Conservation (phyloP, 64 coral and sea anemone species). For the Montipora cactus region DNA sequence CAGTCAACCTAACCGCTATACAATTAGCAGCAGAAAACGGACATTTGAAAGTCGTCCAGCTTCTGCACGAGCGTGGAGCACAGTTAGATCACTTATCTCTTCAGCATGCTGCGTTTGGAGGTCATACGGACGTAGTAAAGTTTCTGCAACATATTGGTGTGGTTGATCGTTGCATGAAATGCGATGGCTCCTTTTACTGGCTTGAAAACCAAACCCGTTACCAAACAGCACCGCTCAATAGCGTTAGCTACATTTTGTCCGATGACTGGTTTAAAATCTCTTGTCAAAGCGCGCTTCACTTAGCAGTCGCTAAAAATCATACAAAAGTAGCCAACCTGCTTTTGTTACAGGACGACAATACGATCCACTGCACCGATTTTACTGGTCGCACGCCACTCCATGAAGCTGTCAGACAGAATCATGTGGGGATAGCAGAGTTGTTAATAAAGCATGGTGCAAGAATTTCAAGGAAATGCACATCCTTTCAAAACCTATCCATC, state of each 20-base stretch:
- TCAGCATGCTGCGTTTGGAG: constrained; percentile 33
- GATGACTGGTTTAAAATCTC: constrained; percentile 26
- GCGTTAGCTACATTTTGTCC: background rate
- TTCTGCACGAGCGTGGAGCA: constrained; percentile 14
- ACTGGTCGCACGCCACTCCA: constrained; percentile 50
- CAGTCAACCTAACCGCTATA: constrained; percentile 23
- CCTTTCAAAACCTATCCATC: constrained; percentile 26
- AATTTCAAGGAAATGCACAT: constrained; percentile 5
- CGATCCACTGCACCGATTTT: constrained; percentile 21
- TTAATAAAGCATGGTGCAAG: background rate
- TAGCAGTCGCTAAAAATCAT: constrained; percentile 27
- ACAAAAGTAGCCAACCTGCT: constrained; percentile 12
- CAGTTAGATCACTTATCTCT: constrained; percentile 5
- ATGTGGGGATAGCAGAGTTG: background rate
- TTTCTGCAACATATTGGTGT: constrained; percentile 7
- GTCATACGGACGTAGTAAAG: background rate
- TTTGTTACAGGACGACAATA: background rate
- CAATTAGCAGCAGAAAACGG: constrained; percentile 41
- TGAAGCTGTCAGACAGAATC: constrained; percentile 37
- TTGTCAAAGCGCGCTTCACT: constrained; percentile 54
- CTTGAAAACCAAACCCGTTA: background rate
- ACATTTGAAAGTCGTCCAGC: constrained; percentile 12
- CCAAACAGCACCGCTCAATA: background rate
- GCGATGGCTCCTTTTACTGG: constrained; percentile 55
- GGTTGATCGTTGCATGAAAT: background rate